Percentiles rank a stretch among this genome's conserved stretches.
phyloP scores from a whole-genome alignment of 2,797 vertebrate genomes.

The Acropternis orthonyx region DNA sequence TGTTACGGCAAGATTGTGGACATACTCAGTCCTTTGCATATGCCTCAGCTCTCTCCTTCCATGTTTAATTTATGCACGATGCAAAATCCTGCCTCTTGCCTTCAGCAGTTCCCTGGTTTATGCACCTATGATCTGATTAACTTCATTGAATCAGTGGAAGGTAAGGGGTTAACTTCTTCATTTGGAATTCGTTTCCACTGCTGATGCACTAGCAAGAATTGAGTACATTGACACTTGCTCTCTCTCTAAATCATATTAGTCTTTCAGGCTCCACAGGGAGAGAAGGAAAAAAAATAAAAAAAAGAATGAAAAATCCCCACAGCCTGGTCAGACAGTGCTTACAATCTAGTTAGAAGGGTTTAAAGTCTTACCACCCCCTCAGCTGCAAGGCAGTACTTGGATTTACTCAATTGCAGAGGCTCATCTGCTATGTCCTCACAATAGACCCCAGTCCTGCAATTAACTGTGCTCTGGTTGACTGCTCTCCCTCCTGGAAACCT shows the following conservation, averaged over 20 bases:
- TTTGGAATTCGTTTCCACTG: background rate
- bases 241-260: constrained; percentile 40
- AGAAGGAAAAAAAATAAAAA: background rate
- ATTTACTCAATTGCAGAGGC: background rate
- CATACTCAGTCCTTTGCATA: background rate
- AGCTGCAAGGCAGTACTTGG: background rate
- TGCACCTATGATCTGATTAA: background rate
- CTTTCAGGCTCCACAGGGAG: background rate
- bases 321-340: background rate
- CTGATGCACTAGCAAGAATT: constrained; percentile 4
- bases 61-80: background rate
- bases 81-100: background rate
- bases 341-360: background rate
- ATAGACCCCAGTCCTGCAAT: background rate
- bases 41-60: background rate
- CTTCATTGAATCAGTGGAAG: background rate
- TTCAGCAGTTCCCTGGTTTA: background rate
- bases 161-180: constrained; percentile 42
- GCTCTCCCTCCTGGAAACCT: background rate
- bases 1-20: fast-evolving
- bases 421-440: background rate
- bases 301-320: background rate
- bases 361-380: background rate
- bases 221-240: constrained; percentile 32
- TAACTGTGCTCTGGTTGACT: background rate